Conservation (phyloP, 2,797 vertebrate species). For the Sphenodon punctatus region DNA sequence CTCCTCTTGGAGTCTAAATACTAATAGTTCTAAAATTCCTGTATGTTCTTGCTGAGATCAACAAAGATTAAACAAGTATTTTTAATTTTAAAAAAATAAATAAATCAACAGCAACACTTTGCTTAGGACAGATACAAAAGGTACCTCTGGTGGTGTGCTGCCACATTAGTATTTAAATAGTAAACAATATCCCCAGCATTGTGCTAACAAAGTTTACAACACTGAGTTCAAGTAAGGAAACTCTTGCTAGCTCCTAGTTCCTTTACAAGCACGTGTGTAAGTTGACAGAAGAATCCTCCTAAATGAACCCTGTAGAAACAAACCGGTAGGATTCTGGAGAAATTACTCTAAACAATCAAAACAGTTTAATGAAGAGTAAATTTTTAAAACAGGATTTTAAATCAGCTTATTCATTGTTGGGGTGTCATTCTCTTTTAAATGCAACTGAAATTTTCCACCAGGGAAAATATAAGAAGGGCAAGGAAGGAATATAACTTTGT, state of each 20-base stretch:
- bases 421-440: not conserved
- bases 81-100: not conserved
- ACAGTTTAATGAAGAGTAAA: not conserved
- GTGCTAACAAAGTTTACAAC: not conserved
- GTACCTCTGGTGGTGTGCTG: not conserved
- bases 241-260: not conserved
- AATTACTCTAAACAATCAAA: not conserved
- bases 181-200: not conserved
- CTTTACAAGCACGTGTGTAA: not conserved
- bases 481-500: not conserved
- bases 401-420: not conserved
- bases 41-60: not conserved
- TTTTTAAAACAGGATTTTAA: not conserved
- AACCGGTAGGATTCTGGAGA: not conserved
- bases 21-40: not conserved
- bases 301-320: not conserved
- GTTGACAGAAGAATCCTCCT: not conserved
- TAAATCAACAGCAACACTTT: not conserved
- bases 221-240: not conserved
- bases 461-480: not conserved
- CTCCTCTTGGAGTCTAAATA: not conserved
- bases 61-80: not conserved
- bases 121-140: not conserved
- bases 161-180: not conserved
- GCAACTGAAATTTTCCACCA: not conserved